A percentile compares a stretch with the other conserved stretches of the same genome.
These are phyloP conservation scores for Eremobia ochroleuca DNA, from an alignment of 2,888 invertebrate genomes.

Conservation along the genomic window DNA sequence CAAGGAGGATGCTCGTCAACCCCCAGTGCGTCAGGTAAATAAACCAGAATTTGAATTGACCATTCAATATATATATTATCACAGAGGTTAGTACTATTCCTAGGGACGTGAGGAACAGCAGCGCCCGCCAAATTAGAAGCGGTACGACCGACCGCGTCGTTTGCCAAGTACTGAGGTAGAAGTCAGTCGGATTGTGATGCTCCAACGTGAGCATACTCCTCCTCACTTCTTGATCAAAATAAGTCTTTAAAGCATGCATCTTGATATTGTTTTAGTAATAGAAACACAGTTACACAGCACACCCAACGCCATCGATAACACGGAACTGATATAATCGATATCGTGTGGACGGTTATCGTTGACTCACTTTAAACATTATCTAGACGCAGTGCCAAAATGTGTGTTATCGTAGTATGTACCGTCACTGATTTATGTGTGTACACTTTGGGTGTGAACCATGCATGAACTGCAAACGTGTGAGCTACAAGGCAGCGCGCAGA, in stretches of 20 bases:
- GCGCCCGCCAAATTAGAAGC: conserved; percentile 81
- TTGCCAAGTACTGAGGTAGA: conserved; percentile 87
- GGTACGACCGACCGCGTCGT: conserved; percentile 82
- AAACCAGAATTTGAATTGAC: conserved; percentile 82
- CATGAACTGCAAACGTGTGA: conserved; percentile 1
- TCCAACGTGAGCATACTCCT: conserved; percentile 80
- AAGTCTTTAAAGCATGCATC: conserved; percentile 83
- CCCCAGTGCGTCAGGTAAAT: conserved; percentile 91
- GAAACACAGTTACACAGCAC: conserved; percentile 54
- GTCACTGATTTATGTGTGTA: conserved; percentile 27
- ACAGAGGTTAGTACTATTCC: conserved; percentile 81
- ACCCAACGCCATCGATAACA: conserved; percentile 68
- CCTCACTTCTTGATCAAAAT: conserved; percentile 81
- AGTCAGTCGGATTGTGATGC: conserved; percentile 82
- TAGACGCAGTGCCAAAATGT: conserved; percentile 73
- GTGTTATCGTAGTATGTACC: conserved; percentile 53
- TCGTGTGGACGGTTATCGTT: conserved; percentile 58
- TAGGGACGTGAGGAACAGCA: conserved; percentile 81
- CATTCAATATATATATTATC: conserved; percentile 76
- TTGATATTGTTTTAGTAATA: conserved; percentile 63
- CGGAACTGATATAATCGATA: conserved; percentile 69
- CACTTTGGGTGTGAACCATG: conserved; percentile 30
- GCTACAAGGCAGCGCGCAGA: neutral
- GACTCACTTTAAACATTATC: conserved; percentile 71
- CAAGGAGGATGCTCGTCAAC: conserved; percentile 77